Conservation (phyloP, 2,113 vertebrate species). For the Dasyprocta punctata region DNA sequence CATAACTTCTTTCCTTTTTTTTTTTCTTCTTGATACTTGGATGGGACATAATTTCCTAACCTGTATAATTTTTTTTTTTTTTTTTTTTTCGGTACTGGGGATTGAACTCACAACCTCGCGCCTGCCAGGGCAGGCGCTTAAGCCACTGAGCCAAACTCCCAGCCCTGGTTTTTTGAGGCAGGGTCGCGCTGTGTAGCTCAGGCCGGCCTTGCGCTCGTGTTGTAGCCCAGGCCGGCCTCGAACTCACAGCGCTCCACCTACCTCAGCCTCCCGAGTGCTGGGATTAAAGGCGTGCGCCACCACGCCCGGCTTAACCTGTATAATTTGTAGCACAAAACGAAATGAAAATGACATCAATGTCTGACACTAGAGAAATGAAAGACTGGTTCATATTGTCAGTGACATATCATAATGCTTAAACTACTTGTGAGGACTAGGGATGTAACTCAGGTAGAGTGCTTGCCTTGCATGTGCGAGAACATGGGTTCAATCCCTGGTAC, state of each 20-base stretch:
- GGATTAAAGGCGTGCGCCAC: too few species aligned
- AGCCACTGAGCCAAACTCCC: too few species aligned
- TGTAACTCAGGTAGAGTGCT: neutral
- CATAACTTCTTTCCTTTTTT: neutral
- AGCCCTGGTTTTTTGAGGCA: too few species aligned
- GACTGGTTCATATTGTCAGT: neutral
- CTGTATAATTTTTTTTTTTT: slow-evolving; percentile 42
- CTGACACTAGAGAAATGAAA: slow-evolving; percentile 18
- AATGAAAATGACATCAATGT: slow-evolving; percentile 16
- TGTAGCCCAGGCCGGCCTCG: too few species aligned
- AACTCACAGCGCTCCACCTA: too few species aligned
- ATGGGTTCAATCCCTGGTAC: neutral
- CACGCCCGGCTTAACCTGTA: too few species aligned
- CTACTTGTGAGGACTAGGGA: neutral
- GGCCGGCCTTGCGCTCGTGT: too few species aligned
- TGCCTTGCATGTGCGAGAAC: neutral
- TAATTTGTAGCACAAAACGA: slow-evolving; percentile 40
- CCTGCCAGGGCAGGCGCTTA: too few species aligned
- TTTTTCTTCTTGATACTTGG: neutral
- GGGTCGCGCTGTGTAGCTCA: too few species aligned
- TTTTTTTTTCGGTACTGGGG: too few species aligned
- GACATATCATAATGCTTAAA: neutral
- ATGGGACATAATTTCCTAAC: neutral
- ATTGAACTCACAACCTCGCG: too few species aligned
- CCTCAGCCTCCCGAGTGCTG: too few species aligned